Base-by-base conservation (phyloP, 2,888 invertebrate genomes). In the Pollenia angustigena region DNA sequence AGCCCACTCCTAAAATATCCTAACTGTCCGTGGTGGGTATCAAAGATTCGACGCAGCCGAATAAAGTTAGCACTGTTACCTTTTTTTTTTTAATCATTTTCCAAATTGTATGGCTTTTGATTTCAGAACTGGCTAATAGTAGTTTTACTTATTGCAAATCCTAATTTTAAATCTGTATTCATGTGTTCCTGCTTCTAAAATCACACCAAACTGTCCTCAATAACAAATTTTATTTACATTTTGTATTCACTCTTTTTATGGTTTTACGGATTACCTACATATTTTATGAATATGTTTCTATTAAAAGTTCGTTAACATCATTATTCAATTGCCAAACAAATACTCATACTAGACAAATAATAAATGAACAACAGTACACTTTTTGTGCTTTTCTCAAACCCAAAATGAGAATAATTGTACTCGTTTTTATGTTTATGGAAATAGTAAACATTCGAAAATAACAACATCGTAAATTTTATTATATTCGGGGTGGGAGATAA, bases 231-330 rank as follows among this genome's bases (percentile, higher is more conserved):
- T 62, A 3, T 62, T 64, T 18, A 40, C 32, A 16, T 40, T 40
- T 52, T 12, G 11, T 3, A 42, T 52, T 69, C 2, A n/a, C 18
- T 23, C 18, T 14, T n/a, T 6, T 40, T 40, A 42, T 16, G 10
- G 4, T n/a, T 6, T 40, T 40, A 42, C n/a, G 10, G 4, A 2
- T 40, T 56, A 2, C n/a, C 32, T 32, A 58, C 32, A 32, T 74
- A 16, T 50, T 75, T 75, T 75, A 48, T 62, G 16, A 42, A 14
- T 62, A 62, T 18, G 32, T n/a, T 44, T 44, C 44, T 66, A 60
- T 40, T 40, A 58, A 76, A 80, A 81, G 84, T 87, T 84, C 87
- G 64, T 87, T 87, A 81, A 78, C 87, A 74, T 79, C 64, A 58
- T 32, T 62, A 78, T 64, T 54, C 69, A 64, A 44, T 68, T 60